These are phyloP conservation scores for Cantharis lateralis DNA, from an alignment of 2,888 invertebrate genomes.

Conservation along the genomic window DNA sequence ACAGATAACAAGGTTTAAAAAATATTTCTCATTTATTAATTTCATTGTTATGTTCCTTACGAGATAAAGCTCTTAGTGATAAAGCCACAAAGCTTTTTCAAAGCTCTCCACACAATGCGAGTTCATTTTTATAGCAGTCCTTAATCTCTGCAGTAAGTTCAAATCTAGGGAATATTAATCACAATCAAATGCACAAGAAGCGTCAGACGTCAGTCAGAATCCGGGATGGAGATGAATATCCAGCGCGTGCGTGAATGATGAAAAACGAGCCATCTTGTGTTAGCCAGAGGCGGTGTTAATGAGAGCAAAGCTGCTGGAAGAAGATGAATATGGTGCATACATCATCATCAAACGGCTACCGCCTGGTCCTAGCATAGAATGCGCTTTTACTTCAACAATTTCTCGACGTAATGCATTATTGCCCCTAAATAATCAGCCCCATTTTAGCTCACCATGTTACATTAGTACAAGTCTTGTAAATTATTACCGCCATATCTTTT, in stretches of 20 bases:
- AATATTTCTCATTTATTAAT: conserved; percentile 17
- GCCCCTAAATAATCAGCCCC: conserved; percentile 19
- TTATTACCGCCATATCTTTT: conserved; percentile 14
- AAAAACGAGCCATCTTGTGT: conserved; percentile 49
- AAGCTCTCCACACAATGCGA: conserved; percentile 32
- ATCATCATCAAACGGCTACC: conserved; percentile 39
- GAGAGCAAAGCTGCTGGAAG: conserved; percentile 41
- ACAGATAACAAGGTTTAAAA: neutral
- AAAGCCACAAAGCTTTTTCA: conserved; percentile 24
- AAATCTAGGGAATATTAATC: conserved; percentile 49
- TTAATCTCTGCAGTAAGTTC: conserved; percentile 44
- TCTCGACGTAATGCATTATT: conserved; percentile 31
- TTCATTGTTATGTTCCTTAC: conserved; percentile 23
- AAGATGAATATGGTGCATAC: conserved; percentile 43
- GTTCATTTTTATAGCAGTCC: conserved; percentile 39
- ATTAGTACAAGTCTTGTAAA: conserved; percentile 18
- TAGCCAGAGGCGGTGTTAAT: conserved; percentile 48
- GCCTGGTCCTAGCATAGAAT: conserved; percentile 19
- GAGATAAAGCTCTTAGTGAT: conserved; percentile 25
- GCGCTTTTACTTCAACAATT: conserved; percentile 27
- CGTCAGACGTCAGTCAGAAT: conserved; percentile 44
- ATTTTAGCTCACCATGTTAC: conserved; percentile 13
- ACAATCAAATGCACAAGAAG: conserved; percentile 46
- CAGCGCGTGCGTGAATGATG: conserved; percentile 47
- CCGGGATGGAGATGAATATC: conserved; percentile 43